Evolutionary conservation across 2,797 vertebrate genomes (phyloP), one percentile per base, ranked within the genome.

Genomic region (Erpetoichthys calabaricus): DNA sequence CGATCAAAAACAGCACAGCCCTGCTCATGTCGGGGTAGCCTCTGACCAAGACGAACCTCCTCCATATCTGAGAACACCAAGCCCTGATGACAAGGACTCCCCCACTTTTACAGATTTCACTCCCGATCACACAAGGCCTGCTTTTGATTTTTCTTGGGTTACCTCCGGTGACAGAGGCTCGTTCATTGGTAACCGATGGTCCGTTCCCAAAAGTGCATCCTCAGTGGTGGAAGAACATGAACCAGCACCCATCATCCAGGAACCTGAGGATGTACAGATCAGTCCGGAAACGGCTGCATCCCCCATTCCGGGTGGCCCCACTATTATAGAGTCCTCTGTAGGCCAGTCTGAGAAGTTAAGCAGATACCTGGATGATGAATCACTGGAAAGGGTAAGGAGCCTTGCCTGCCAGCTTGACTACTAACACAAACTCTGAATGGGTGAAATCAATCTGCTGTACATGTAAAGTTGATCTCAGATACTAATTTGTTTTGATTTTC

Each of bases 351-450:
- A 80, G 54, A 80, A 75, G 59, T 69, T 70, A 49, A 76, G 72
- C 67, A 83, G 73, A 60, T 79, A 67, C 47, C 80, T 66, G 7
- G 81, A 84, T 59, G 78, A 91, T 53, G 77, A 82, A 57, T 79
- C 84, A 59, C 77, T 97, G 59, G 87, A 83, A 73, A 89, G 90
- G 89, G 95, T 96, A 85, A 85, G 72, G 60, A 41, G 60, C 25
- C 25, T 25, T 25, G 25, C 25, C 2, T 25, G 25, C 25, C 25
- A 25, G 25, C 25, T 25, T 25, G 25, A 25, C 25, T 25, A 25
- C 41, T 42, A 55, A 55, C 57, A 55, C 44, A 51, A 55, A 50
- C 47, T 5, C 46, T 3, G 51, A 58, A 44, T 4, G 6, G 9
- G 8, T 5, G 44, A 41, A 46, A 3, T 8, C 41, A 57, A 49